Evolutionary conservation across 2,797 vertebrate species (phyloP).

Genomic region (Acrossocheilus wenchowensis): DNA sequence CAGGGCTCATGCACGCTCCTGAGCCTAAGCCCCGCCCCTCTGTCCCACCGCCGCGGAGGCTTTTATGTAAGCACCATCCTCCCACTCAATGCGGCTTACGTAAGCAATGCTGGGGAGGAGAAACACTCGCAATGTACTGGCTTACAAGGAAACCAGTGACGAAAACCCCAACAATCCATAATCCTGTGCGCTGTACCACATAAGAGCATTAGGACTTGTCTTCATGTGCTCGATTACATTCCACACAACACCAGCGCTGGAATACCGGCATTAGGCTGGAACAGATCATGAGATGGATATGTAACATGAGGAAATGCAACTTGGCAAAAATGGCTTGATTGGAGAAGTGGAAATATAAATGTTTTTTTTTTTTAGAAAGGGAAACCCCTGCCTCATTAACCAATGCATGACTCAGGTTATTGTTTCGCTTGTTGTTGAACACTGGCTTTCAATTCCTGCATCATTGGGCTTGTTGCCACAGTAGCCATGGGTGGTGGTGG

Average conservation of each 20-base stretch:
- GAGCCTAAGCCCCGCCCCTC: slow-evolving; percentile 32
- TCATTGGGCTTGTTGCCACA: slow-evolving; percentile 47
- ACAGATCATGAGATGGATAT: not conserved
- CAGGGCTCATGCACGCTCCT: slow-evolving; percentile 44
- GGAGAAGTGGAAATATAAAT: slow-evolving; percentile 38
- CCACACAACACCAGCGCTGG: not conserved
- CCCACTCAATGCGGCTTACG: slow-evolving; percentile 29
- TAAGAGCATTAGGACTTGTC: slow-evolving; percentile 37
- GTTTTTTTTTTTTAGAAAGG: not conserved
- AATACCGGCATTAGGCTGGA: not conserved
- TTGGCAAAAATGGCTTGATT: slow-evolving; percentile 31
- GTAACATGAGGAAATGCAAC: slow-evolving; percentile 10
- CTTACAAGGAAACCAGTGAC: slow-evolving; percentile 17
- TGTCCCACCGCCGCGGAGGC: slow-evolving; percentile 2
- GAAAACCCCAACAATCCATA: slow-evolving; percentile 9
- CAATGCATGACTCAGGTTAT: slow-evolving; percentile 32
- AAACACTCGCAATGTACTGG: slow-evolving; percentile 11
- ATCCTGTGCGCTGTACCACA: slow-evolving; percentile 37
- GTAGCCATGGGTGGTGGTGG: slow-evolving; percentile 43
- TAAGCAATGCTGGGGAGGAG: slow-evolving; percentile 16
- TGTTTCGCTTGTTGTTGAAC: slow-evolving; percentile 53
- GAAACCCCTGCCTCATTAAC: slow-evolving; percentile 41
- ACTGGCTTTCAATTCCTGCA: slow-evolving; percentile 50
- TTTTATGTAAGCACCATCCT: slow-evolving; percentile 34
- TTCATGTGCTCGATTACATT: slow-evolving; percentile 6